Percentiles rank a stretch among this genome's conserved stretches.
Conservation (phyloP, 2,888 invertebrate genomes). For the Cepaea hortensis region DNA sequence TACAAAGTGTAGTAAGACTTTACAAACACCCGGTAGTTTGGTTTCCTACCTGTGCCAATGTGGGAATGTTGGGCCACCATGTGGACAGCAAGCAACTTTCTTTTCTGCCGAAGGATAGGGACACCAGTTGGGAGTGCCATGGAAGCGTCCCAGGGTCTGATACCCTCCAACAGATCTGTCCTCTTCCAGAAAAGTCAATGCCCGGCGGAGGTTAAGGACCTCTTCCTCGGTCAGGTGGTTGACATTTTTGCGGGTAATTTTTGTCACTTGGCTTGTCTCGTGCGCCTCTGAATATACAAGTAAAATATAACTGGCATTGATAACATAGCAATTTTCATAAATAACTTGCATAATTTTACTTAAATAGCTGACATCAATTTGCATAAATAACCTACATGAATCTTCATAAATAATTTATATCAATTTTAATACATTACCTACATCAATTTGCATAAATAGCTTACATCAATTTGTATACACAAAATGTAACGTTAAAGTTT, state of each 20-base stretch:
- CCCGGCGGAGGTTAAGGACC: slow-evolving; percentile 50
- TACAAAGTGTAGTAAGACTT: too few relatives aligned
- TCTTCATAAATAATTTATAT: too few relatives aligned
- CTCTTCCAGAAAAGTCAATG: slow-evolving; percentile 45
- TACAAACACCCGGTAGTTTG: too few relatives aligned
- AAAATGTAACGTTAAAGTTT: too few relatives aligned
- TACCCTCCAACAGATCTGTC: slow-evolving; percentile 52
- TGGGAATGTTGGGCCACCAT: slow-evolving; percentile 56
- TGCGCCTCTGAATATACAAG: background rate
- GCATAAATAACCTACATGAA: too few relatives aligned
- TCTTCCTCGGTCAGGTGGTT: slow-evolving; percentile 48
- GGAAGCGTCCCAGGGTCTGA: slow-evolving; percentile 54
- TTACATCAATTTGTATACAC: too few relatives aligned
- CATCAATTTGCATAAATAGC: too few relatives aligned
- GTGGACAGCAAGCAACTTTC: slow-evolving; percentile 56
- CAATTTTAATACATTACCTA: too few relatives aligned
- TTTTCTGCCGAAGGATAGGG: slow-evolving; percentile 53
- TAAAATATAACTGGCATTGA: background rate
- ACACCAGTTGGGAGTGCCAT: slow-evolving; percentile 56
- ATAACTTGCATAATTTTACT: too few relatives aligned
- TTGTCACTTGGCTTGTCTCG: background rate
- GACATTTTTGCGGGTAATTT: slow-evolving; percentile 49
- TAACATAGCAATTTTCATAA: too few relatives aligned
- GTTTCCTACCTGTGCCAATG: slow-evolving; percentile 56
- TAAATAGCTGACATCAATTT: too few relatives aligned